These are phyloP conservation scores for Volucella inflata DNA, from an alignment of 2,888 invertebrate genomes.

Conservation along the genomic window DNA sequence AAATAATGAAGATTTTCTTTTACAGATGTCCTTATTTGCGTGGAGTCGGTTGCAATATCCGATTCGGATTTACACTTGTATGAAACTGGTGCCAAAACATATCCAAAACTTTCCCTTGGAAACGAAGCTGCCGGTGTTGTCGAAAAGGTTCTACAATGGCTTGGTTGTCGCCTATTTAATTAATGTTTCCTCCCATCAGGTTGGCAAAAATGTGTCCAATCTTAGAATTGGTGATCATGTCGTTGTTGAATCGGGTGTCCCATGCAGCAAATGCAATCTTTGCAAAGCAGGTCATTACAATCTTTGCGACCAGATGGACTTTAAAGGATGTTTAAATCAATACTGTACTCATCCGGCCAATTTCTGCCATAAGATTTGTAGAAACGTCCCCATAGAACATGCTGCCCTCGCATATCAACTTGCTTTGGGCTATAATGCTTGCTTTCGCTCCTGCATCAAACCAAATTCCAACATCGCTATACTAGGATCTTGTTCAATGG, in stretches of 20 bases:
- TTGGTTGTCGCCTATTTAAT: neutral
- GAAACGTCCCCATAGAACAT: constrained; percentile 77
- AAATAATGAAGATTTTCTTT: neutral
- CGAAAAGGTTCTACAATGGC: constrained; percentile 85
- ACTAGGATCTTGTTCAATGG: constrained; percentile 79
- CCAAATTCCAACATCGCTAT: constrained; percentile 79
- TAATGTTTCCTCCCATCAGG: constrained; percentile 49
- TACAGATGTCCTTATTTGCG: constrained; percentile 86
- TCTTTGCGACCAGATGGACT: constrained; percentile 79
- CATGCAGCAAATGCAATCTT: constrained; percentile 91
- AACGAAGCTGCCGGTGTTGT: constrained; percentile 95
- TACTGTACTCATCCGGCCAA: constrained; percentile 80
- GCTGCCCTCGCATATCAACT: constrained; percentile 79
- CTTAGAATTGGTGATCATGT: constrained; percentile 93
- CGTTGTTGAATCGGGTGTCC: constrained; percentile 95
- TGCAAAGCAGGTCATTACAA: constrained; percentile 87
- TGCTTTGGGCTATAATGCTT: constrained; percentile 80
- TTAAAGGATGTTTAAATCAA: constrained; percentile 79
- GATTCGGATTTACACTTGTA: constrained; percentile 96
- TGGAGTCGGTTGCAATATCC: constrained; percentile 96
- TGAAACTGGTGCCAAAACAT: constrained; percentile 78
- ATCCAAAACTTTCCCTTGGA: constrained; percentile 87
- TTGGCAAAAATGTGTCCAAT: constrained; percentile 87
- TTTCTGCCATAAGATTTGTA: constrained; percentile 80
- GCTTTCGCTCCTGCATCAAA: constrained; percentile 78